Percentiles rank a stretch among this genome's conserved stretches.
phyloP scores from a whole-genome alignment of 1,140 invertebrate genomes.

The Agrypnia vestita region DNA sequence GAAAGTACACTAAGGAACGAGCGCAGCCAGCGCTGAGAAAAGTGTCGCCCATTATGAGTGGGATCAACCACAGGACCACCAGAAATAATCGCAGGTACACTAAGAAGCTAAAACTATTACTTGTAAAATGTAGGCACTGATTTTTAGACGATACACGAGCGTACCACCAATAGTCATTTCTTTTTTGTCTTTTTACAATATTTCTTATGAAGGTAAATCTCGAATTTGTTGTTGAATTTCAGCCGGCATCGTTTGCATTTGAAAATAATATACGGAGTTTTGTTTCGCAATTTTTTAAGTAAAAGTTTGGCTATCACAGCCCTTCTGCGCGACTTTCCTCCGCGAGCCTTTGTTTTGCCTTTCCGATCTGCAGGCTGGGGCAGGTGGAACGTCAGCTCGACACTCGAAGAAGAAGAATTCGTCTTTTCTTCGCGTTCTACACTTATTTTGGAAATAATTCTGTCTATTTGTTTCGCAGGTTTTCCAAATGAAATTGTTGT shows the following conservation, averaged over 20 bases:
- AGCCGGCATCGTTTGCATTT: conserved; percentile 58
- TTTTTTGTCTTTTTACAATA: conserved; percentile 52
- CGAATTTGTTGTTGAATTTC: conserved; percentile 56
- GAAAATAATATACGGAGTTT: conserved; percentile 49
- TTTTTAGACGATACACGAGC: conserved; percentile 54
- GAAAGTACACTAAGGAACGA: conserved; percentile 17
- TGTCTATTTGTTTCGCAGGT: conserved; percentile 45
- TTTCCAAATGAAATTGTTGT: not conserved
- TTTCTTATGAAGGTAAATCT: conserved; percentile 54
- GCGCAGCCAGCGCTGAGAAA: not conserved
- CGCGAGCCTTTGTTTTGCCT: not conserved
- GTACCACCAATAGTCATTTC: conserved; percentile 45
- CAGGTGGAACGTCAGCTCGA: not conserved
- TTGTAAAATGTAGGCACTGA: conserved; percentile 58
- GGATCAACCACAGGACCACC: conserved; percentile 3
- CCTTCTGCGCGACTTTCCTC: not conserved
- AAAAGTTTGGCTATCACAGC: conserved; percentile 17
- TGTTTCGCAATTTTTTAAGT: conserved; percentile 45
- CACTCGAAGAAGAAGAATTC: not conserved
- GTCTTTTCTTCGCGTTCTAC: not conserved
- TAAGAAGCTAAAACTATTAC: conserved; percentile 54
- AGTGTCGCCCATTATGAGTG: not conserved
- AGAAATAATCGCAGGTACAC: conserved; percentile 56
- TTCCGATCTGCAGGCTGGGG: not conserved
- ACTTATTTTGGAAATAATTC: conserved; percentile 51